Conservation (phyloP, 2,113 vertebrate species). For the Oreochromis niloticus region DNA sequence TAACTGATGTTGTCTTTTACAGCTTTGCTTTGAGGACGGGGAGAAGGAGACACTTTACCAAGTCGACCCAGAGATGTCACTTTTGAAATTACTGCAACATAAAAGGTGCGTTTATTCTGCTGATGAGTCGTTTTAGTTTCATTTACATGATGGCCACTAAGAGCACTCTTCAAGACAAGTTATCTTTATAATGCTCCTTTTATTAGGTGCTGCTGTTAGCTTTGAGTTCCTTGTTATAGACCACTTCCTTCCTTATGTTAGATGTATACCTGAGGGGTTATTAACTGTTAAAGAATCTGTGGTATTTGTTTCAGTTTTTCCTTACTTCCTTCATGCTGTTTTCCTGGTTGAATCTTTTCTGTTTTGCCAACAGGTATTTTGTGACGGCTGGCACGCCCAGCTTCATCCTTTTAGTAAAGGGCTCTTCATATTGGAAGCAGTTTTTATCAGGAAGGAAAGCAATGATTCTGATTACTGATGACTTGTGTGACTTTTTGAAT, state of each 20-base stretch:
- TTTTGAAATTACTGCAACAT: conserved; percentile 80
- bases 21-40: conserved; percentile 88
- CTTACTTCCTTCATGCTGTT: background rate
- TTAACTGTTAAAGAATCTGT: background rate
- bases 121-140: background rate
- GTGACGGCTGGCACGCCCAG: conserved; percentile 83
- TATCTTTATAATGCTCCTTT: background rate
- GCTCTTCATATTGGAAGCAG: conserved; percentile 75
- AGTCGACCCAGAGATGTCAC: conserved; percentile 66
- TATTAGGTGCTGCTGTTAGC: background rate
- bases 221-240: background rate
- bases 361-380: conserved; percentile 74
- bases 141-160: background rate
- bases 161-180: too few species aligned
- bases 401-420: conserved; percentile 78
- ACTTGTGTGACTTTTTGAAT: too few species aligned
- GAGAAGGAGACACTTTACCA: conserved; percentile 73
- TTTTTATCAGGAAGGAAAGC: conserved; percentile 77
- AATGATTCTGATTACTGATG: too few species aligned
- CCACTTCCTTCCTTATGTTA: background rate
- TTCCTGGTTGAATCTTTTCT: background rate
- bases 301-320: background rate
- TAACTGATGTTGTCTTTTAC: background rate
- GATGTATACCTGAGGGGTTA: background rate
- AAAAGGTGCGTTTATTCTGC: conserved; percentile 69